phyloP scores from a whole-genome alignment of 2,888 invertebrate species.

The Vandiemenella viatica region DNA sequence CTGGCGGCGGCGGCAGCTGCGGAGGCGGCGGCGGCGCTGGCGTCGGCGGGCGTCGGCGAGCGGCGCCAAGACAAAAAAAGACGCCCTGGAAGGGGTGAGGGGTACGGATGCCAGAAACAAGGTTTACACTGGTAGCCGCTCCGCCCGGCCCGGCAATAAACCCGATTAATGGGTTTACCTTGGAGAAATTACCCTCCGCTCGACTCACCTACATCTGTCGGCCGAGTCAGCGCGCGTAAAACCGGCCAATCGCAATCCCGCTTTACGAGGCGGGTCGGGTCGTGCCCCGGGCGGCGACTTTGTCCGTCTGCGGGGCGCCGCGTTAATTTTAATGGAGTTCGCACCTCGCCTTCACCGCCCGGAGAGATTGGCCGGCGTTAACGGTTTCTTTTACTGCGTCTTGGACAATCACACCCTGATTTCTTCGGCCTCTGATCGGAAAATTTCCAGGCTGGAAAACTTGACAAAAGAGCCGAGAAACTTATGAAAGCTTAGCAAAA shows the following conservation, averaged over 20 bases:
- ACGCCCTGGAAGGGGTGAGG: neutral
- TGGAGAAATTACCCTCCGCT: neutral
- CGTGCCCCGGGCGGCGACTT: neutral
- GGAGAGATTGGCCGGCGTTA: too few species aligned
- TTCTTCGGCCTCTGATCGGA: too few species aligned
- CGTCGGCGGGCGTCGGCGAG: too few species aligned
- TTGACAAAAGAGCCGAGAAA: too few species aligned
- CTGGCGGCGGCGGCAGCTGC: too few species aligned
- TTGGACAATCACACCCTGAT: too few species aligned
- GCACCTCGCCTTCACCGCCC: neutral
- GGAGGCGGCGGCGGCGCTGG: too few species aligned
- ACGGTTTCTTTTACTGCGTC: too few species aligned
- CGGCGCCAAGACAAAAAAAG: neutral
- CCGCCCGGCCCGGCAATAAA: neutral
- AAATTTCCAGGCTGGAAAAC: too few species aligned
- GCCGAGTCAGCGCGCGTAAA: neutral
- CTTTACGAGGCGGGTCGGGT: too few species aligned
- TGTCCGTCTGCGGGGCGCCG: neutral
- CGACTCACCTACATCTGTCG: neutral
- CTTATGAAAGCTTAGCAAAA: too few species aligned
- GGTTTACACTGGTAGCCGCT: neutral
- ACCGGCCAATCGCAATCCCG: neutral
- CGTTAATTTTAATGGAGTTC: neutral
- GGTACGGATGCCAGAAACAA: neutral
- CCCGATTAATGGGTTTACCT: neutral